Percentiles rank a stretch among this genome's conserved stretches.
phyloP scores from a whole-genome alignment of 2,797 vertebrate species.

The Esox lucius region DNA sequence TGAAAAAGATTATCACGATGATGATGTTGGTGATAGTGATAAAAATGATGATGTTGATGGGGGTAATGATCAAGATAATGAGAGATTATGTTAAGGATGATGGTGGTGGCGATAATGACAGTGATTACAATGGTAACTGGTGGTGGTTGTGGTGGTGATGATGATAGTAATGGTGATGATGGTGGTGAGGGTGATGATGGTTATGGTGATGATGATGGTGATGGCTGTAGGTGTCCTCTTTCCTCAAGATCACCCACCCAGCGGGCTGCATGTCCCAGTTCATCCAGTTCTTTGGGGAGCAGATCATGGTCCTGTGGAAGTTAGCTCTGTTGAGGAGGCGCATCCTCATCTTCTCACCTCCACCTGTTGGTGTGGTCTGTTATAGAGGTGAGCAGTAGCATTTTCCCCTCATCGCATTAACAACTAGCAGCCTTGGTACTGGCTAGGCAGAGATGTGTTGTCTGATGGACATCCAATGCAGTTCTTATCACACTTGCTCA shows the following conservation, averaged over 20 bases:
- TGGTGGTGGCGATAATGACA: neutral
- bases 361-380: conserved; percentile 93
- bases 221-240: neutral
- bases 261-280: conserved; percentile 98
- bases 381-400: conserved; percentile 81
- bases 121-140: neutral
- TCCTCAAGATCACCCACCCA: conserved; percentile 90
- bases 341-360: conserved; percentile 93
- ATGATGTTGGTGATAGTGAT: neutral
- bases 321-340: conserved; percentile 90
- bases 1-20: neutral
- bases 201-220: neutral
- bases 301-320: conserved; percentile 95
- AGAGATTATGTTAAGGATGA: no score
- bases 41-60: neutral
- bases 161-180: neutral
- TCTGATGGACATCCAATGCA: no score
- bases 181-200: neutral
- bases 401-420: neutral
- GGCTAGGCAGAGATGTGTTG: no score
- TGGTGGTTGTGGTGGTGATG: no score
- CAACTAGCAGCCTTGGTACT: no score
- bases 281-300: conserved; percentile 94
- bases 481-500: no score
- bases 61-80: no score